Evolutionary conservation across 1,140 invertebrate species (phyloP), one percentile per base, ranked within the genome.

Genomic region (Pseudomyrmex cubaensis): DNA sequence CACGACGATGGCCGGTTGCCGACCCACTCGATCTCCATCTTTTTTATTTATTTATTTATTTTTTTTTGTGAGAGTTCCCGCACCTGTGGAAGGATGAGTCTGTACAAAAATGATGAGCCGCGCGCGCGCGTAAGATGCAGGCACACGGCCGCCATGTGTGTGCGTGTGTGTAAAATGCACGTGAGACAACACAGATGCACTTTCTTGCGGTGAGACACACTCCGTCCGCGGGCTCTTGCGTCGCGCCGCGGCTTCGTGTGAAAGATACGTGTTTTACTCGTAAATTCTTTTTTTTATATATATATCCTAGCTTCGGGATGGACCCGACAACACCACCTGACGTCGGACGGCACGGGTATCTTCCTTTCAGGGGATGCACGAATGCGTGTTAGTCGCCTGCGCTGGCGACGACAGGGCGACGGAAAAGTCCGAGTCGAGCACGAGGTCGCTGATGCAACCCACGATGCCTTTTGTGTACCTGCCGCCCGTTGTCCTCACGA

Each of bases 371-470:
- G 93, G 93, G 84, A 94, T 92, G 83, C 94, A 94, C 67, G 93
- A 91, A 83, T 94, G 92, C 62, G 94, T 94, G 83, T 94, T 95
- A 85, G 96, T 96, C 70, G 95, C 94, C 63, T 95, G 94, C 54
- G 95, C 95, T 22, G 95, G 94, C 22, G 94, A 94, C 44, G 96
- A 94, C 25, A 97, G 93, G 67, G 95, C 93, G 17, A 97, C 94
- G n/a, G 95, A 95, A 91, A 96, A 97, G 92, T 98, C 97, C n/a
- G 96, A 96, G 83, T 97, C 97, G 56, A 98, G 93, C 9, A 97
- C 96, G 44, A 98, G 94, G 92, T 98, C 97, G 57, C 96, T 97
- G 90, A 98, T 96, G 93, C 97, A 98, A 35, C 97, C 97, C 52
- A 96, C 94, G 85, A 98, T 96, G 50, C 97, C 97, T 83, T 95